Conservation (phyloP, 30 jellyfish, hydroid and myxozoan species). For the Aurelia coerulea region DNA sequence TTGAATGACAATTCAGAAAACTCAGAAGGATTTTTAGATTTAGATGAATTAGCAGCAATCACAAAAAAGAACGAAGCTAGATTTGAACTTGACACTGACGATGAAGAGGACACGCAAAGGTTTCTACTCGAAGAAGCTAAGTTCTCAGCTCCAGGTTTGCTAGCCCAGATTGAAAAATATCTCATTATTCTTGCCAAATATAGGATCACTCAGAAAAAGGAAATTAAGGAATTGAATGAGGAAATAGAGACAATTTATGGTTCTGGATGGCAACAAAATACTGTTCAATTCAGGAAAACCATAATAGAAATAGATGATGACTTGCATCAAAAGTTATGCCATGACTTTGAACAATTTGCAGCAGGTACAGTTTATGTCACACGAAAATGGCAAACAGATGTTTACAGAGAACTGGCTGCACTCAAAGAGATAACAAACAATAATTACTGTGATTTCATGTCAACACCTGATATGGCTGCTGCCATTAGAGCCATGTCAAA, state of each 20-base stretch:
- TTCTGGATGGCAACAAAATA: slow-evolving; percentile 30
- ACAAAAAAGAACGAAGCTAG: background rate
- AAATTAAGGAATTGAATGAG: slow-evolving; percentile 39
- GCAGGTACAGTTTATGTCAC: slow-evolving; percentile 36
- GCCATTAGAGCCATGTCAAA: background rate
- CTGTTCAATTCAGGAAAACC: background rate
- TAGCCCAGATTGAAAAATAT: slow-evolving; percentile 68
- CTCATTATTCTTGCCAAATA: slow-evolving; percentile 13
- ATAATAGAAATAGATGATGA: slow-evolving; percentile 53
- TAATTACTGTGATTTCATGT: slow-evolving; percentile 42
- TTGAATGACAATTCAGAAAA: slow-evolving; percentile 15
- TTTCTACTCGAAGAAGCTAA: slow-evolving; percentile 83
- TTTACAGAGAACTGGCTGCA: slow-evolving; percentile 70
- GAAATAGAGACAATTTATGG: slow-evolving; percentile 70
- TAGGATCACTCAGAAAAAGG: slow-evolving; percentile 41
- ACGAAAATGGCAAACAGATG: slow-evolving; percentile 84
- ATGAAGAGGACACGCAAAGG: slow-evolving; percentile 80
- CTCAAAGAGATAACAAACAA: slow-evolving; percentile 41
- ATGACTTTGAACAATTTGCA: slow-evolving; percentile 64
- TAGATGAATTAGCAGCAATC: background rate
- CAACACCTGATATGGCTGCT: slow-evolving; percentile 54
- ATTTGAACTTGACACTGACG: slow-evolving; percentile 52
- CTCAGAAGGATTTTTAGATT: slow-evolving; percentile 10
- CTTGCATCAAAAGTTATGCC: slow-evolving; percentile 24
- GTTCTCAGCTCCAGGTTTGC: slow-evolving; percentile 78